A percentile compares a stretch with the other conserved stretches of the same genome.
These are phyloP conservation scores for Ormyrus thymus DNA, from an alignment of 2,888 invertebrate species.

Conservation along the genomic window DNA sequence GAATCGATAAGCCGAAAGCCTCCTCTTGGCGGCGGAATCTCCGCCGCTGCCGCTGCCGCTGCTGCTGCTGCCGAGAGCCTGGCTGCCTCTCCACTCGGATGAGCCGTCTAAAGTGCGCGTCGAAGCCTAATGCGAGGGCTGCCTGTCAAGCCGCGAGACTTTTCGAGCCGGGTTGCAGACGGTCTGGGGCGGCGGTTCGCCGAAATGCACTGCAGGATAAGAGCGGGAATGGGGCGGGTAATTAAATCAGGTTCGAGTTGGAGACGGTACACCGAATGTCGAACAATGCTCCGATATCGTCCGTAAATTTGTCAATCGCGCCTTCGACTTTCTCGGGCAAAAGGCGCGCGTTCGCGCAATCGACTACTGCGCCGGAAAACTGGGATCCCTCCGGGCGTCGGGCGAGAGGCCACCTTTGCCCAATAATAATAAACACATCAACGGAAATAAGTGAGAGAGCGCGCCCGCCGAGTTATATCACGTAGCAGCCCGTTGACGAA, in stretches of 20 bases:
- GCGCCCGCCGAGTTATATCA: neutral
- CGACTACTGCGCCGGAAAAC: no score
- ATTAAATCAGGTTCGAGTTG: no score
- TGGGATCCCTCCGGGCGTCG: no score
- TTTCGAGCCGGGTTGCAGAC: neutral
- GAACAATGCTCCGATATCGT: no score
- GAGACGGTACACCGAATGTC: no score
- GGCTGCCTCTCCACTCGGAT: constrained; percentile 41
- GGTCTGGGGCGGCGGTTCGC: neutral
- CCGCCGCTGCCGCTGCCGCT: neutral
- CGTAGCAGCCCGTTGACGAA: no score
- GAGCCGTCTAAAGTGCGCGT: constrained; percentile 34
- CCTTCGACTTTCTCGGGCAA: no score
- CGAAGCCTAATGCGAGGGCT: constrained; percentile 18
- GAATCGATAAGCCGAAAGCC: constrained; percentile 36
- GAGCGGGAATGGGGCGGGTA: no score
- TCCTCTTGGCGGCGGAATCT: no score
- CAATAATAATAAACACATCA: neutral
- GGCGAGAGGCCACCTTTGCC: neutral
- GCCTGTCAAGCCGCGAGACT: neutral
- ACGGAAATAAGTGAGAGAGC: neutral
- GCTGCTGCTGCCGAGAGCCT: neutral
- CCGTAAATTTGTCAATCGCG: no score
- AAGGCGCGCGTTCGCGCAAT: no score
- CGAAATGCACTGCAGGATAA: no score